A percentile compares a stretch with the other conserved stretches of the same genome.
Conservation (phyloP, 2,888 invertebrate genomes). For the Caenorhabditis sp. region DNA sequence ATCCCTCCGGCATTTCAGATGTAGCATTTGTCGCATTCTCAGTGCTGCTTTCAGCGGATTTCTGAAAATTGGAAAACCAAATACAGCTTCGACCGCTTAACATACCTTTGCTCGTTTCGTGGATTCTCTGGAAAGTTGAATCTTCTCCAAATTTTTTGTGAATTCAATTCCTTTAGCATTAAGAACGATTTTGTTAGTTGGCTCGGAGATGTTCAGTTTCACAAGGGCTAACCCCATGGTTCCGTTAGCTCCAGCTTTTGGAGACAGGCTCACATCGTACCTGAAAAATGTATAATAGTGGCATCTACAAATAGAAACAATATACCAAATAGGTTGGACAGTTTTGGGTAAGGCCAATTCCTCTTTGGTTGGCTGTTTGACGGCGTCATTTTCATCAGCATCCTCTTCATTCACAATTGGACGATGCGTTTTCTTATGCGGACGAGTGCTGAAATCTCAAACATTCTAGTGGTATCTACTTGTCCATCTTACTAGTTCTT, state of each 20-base stretch:
- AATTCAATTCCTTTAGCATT: constrained; percentile 67
- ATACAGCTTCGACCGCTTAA: not conserved
- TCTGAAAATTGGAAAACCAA: constrained; percentile 6
- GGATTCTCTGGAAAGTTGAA: constrained; percentile 55
- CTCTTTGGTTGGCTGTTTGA: constrained; percentile 73
- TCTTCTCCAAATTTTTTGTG: constrained; percentile 60
- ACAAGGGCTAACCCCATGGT: constrained; percentile 63
- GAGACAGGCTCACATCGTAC: constrained; percentile 58
- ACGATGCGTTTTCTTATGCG: constrained; percentile 52
- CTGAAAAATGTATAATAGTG: constrained; percentile 23
- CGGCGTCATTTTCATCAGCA: constrained; percentile 55
- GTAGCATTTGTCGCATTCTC: not conserved
- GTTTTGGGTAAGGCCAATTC: constrained; percentile 74
- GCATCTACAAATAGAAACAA: not conserved
- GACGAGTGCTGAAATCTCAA: constrained; percentile 36
- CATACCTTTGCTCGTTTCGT: constrained; percentile 32
- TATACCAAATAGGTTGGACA: constrained; percentile 75
- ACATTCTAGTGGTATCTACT: not conserved
- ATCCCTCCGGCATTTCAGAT: constrained; percentile 29
- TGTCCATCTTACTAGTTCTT: constrained; percentile 52
- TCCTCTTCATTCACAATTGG: constrained; percentile 63
- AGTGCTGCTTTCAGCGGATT: constrained; percentile 6
- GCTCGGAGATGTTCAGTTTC: constrained; percentile 60
- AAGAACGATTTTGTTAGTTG: constrained; percentile 68
- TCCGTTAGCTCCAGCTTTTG: constrained; percentile 42